Evolutionary conservation across 2,113 vertebrate genomes (phyloP).

Genomic region (Speoplatyrhinus poulsoni): DNA sequence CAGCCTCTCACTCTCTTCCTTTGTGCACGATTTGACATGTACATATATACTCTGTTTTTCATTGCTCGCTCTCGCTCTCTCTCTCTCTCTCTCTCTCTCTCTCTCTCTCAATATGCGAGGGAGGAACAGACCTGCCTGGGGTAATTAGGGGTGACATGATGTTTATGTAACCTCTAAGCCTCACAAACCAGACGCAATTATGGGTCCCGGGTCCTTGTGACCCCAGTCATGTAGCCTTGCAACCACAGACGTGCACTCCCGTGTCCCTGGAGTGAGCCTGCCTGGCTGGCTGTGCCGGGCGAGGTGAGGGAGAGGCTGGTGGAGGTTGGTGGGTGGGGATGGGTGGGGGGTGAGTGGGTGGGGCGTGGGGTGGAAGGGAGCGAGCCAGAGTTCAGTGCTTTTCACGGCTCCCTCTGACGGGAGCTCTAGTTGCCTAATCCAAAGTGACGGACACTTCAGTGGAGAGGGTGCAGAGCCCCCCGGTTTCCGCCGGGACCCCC

Average conservation of each 20-base stretch:
- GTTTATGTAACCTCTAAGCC: constrained; percentile 82
- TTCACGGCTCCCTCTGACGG: constrained; percentile 72
- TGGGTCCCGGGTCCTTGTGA: constrained; percentile 65
- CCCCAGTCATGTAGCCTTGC: constrained; percentile 54
- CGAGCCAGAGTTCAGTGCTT: constrained; percentile 65
- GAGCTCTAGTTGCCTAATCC: constrained; percentile 67
- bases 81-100: constrained; percentile 9
- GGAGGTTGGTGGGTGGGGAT: constrained; percentile 11
- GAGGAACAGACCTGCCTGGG: constrained; percentile 46
- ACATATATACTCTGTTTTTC: constrained; percentile 1
- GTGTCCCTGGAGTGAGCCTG: constrained; percentile 40
- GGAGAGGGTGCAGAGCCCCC: constrained; percentile 62
- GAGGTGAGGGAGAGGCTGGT: constrained; percentile 1
- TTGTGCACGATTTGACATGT: constrained; percentile 15
- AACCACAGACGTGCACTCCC: constrained; percentile 40
- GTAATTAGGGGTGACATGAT: constrained; percentile 78
- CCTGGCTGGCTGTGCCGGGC: constrained; percentile 39
- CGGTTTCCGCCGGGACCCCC: constrained; percentile 67
- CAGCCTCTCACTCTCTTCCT: background rate
- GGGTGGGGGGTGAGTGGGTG: constrained; percentile 40
- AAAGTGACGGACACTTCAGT: constrained; percentile 76
- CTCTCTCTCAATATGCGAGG: constrained; percentile 16
- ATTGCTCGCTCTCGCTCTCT: constrained; percentile 27
- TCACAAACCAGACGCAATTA: constrained; percentile 77
- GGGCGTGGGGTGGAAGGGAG: constrained; percentile 8